Conservation (phyloP, 2,113 vertebrate species). For the Rhinichthys klamathensis region DNA sequence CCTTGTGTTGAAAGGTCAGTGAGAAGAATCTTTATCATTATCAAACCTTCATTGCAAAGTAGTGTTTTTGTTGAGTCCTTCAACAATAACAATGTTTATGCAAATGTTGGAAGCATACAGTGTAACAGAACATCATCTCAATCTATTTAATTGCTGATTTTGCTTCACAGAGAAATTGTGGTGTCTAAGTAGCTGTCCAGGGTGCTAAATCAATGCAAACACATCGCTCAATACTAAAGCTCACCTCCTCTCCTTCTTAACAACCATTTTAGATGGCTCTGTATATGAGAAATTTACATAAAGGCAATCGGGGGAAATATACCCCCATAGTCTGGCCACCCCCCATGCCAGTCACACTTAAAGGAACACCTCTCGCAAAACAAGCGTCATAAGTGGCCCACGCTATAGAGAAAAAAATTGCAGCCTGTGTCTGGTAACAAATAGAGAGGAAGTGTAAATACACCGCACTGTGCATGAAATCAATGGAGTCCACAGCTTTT, state of each 20-base stretch:
- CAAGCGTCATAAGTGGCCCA: slow-evolving; percentile 61
- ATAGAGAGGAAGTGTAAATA: slow-evolving; percentile 62
- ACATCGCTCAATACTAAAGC: slow-evolving; percentile 18
- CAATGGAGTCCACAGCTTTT: slow-evolving; percentile 61
- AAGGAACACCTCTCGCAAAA: slow-evolving; percentile 51
- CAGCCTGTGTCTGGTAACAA: slow-evolving; percentile 63
- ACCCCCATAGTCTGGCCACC: not conserved
- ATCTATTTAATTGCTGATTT: slow-evolving; percentile 30
- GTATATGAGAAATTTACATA: not conserved
- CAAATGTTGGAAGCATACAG: not conserved
- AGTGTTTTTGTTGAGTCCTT: slow-evolving; percentile 42
- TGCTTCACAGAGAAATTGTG: not conserved
- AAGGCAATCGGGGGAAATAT: not conserved
- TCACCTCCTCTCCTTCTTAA: not conserved
- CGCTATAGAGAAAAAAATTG: slow-evolving; percentile 67
- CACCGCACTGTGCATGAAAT: slow-evolving; percentile 65
- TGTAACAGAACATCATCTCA: slow-evolving; percentile 3
- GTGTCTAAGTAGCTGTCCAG: slow-evolving; percentile 60
- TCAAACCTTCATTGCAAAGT: slow-evolving; percentile 55
- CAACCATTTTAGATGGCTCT: slow-evolving; percentile 19
- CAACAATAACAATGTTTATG: not conserved
- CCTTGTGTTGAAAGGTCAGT: slow-evolving; percentile 50
- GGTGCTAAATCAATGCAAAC: slow-evolving; percentile 65
- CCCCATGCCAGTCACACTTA: slow-evolving; percentile 46
- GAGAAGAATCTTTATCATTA: slow-evolving; percentile 61